phyloP scores from a whole-genome alignment of 2,113 vertebrate genomes.

The Lagenorhynchus albirostris region DNA sequence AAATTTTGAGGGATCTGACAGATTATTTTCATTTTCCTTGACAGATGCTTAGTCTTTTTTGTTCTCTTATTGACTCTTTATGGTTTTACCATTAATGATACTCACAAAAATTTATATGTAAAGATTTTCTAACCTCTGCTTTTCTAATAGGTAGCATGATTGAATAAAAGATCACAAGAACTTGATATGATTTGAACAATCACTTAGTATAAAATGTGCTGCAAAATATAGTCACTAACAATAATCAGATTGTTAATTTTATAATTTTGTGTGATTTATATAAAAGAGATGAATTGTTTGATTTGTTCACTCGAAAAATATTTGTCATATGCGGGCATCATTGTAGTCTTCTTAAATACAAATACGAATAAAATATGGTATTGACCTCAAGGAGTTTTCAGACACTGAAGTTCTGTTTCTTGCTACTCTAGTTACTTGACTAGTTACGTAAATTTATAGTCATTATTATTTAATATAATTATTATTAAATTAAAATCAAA shows the following conservation, averaged over 20 bases:
- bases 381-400: neutral
- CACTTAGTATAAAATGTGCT: neutral
- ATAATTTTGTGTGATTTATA: neutral
- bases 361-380: neutral
- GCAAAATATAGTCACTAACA: neutral
- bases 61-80: neutral
- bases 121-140: neutral
- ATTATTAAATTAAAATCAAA: neutral
- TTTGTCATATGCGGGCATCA: neutral
- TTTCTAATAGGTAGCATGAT: neutral
- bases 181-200: neutral
- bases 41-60: neutral
- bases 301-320: neutral
- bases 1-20: neutral
- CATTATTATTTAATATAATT: neutral
- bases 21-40: neutral
- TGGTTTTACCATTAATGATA: neutral
- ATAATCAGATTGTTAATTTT: neutral
- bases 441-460: neutral
- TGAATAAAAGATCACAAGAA: neutral
- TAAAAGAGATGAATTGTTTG: neutral
- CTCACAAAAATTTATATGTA: neutral
- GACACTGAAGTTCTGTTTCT: neutral
- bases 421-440: neutral
- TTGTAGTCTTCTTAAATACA: neutral